Evolutionary conservation across 2,113 vertebrate species (phyloP).

Genomic region (Jaculus jaculus): DNA sequence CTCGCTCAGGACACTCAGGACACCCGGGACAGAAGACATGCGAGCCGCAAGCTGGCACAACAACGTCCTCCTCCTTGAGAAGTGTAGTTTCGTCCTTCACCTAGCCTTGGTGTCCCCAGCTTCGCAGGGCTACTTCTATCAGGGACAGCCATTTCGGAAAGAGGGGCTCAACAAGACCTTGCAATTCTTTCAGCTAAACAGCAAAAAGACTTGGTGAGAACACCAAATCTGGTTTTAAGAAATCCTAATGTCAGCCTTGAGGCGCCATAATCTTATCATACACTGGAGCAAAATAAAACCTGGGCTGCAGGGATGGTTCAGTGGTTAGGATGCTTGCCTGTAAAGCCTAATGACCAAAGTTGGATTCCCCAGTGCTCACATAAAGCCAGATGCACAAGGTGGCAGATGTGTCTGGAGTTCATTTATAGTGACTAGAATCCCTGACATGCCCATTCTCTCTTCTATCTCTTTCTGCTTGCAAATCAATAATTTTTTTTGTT

Average conservation of each 20-base stretch:
- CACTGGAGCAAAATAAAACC: not conserved
- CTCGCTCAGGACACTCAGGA: not conserved
- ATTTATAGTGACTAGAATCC: no score
- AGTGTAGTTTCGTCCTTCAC: not conserved
- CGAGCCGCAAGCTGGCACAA: not conserved
- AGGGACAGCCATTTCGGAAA: not conserved
- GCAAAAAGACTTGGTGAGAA: not conserved
- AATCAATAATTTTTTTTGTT: no score
- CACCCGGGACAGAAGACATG: not conserved
- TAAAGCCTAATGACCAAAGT: no score
- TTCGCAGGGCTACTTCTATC: not conserved
- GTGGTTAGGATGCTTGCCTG: no score
- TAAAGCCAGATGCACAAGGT: no score
- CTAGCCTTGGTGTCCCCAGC: not conserved
- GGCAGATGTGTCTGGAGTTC: no score
- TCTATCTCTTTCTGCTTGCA: no score
- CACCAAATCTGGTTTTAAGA: not conserved
- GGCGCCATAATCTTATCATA: not conserved
- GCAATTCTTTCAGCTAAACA: not conserved
- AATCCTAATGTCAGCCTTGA: not conserved
- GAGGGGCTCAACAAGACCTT: not conserved
- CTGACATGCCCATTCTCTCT: no score
- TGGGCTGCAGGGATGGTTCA: no score
- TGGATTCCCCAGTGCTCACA: no score
- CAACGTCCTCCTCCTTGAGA: not conserved